Conservation (phyloP, 2,888 invertebrate species). For the Galeruca laticollis region DNA sequence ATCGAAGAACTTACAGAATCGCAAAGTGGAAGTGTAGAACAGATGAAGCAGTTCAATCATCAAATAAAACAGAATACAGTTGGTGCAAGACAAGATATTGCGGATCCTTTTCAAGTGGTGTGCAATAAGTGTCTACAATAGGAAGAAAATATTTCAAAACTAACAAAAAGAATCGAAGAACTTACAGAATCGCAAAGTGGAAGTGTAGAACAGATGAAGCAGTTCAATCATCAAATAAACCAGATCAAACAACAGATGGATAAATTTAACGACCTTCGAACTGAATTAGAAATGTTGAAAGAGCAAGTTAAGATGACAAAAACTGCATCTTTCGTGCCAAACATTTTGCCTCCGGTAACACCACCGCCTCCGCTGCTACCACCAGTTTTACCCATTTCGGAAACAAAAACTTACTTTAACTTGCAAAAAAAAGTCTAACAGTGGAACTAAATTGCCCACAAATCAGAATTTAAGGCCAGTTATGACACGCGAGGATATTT, state of each 20-base stretch:
- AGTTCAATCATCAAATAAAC: too few species aligned
- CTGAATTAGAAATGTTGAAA: slow-evolving; percentile 47
- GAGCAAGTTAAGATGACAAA: slow-evolving; percentile 44
- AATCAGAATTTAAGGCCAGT: slow-evolving; percentile 55
- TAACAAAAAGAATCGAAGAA: too few species aligned
- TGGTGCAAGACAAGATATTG: too few species aligned
- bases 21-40: slow-evolving; percentile 39
- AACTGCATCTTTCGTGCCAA: neutral
- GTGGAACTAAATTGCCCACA: neutral
- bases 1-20: slow-evolving; percentile 41
- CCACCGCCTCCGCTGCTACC: slow-evolving; percentile 56
- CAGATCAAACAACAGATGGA: slow-evolving; percentile 48
- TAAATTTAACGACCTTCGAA: slow-evolving; percentile 43
- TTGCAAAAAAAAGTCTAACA: neutral
- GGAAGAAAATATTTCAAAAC: too few species aligned
- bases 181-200: too few species aligned
- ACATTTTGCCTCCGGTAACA: slow-evolving; percentile 50
- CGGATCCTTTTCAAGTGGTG: slow-evolving; percentile 15
- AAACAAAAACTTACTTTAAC: slow-evolving; percentile 55
- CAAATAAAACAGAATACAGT: slow-evolving; percentile 40
- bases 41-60: slow-evolving; percentile 29
- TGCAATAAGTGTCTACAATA: neutral
- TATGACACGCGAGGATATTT: slow-evolving; percentile 64
- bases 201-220: too few species aligned
- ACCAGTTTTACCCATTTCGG: slow-evolving; percentile 50